Percentiles rank a stretch among this genome's conserved stretches.
Conservation (phyloP, 2,113 vertebrate genomes). For the Anolis carolinensis region DNA sequence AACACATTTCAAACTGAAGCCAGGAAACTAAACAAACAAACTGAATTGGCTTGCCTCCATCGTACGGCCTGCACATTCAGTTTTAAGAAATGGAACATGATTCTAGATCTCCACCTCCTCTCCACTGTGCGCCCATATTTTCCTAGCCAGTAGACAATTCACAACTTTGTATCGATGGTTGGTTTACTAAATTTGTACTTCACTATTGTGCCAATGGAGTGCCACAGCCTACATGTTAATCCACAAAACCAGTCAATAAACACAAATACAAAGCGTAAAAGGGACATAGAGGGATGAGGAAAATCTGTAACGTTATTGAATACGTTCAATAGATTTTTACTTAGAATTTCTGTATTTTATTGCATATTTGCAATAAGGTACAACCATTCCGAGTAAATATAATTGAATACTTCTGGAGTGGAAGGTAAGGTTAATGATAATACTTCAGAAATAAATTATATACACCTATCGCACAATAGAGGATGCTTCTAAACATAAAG, state of each 20-base stretch:
- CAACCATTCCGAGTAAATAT: too few relatives aligned
- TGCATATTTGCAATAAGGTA: too few relatives aligned
- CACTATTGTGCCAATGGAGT: not conserved
- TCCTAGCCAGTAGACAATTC: not conserved
- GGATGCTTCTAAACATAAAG: too few relatives aligned
- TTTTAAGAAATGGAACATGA: slow-evolving; percentile 1
- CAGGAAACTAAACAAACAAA: slow-evolving; percentile 64
- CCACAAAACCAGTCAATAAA: not conserved
- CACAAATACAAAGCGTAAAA: slow-evolving; percentile 24
- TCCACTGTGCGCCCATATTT: not conserved
- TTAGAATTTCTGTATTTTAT: too few relatives aligned
- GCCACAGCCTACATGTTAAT: not conserved
- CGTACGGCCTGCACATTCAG: slow-evolving; percentile 25
- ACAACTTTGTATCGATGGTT: not conserved
- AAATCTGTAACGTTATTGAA: not conserved
- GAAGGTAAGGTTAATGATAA: too few relatives aligned
- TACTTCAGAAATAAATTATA: too few relatives aligned
- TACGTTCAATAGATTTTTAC: too few relatives aligned
- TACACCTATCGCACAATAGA: too few relatives aligned
- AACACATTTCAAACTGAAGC: slow-evolving; percentile 64
- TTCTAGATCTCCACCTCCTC: not conserved
- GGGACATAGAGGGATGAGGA: slow-evolving; percentile 26
- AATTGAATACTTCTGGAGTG: too few relatives aligned
- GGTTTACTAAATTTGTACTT: not conserved
- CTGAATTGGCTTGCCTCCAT: slow-evolving; percentile 54